Evolutionary conservation across 1,140 invertebrate genomes (phyloP), one percentile per base, ranked within the genome.

Genomic region (Lysiphlebus fabarum): DNA sequence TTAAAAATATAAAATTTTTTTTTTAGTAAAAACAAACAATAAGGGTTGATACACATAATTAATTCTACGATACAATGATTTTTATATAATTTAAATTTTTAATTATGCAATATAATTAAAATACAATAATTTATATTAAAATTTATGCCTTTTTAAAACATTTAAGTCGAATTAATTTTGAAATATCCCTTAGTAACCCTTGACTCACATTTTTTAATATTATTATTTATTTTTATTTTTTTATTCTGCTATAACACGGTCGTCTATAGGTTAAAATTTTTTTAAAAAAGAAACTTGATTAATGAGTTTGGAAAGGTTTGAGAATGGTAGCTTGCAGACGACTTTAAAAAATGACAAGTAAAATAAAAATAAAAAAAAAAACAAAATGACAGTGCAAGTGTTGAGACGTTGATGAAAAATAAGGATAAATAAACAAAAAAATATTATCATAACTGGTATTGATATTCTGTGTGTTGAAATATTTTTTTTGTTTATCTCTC

Each of bases 1-100:
- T n/a, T n/a, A n/a, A 4, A 26, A 26, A 26, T 26, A 26, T 26
- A 26, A 26, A 26, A 26, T 2, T 1, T 26, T 26, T 2, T 1
- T 26, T 26, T 4, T 26, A 26, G 17, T 26, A 4, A 26, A 26
- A 26, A 26, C 17, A 26, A 26, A 26, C 17, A 26, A 26, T n/a
- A n/a, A n/a, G n/a, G n/a, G n/a, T n/a, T n/a, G n/a, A n/a, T n/a
- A 26, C 2, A 26, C 17, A 26, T 26, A 26, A 26, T 26, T 26
- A 26, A 26, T 26, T 36, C 59, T 57, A 58, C n/a, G n/a, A n/a
- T n/a, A n/a, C 64, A 62, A 64, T 62, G 53, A 38, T 58, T 58
- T 66, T 64, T 44, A 41, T 62, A 49, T 62, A 59, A 66, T 66
- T 66, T 62, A 54, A 62, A 64, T 66, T 59, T 58, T 17, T 59